These are phyloP conservation scores for Crotalus horridus DNA, from an alignment of 2,113 vertebrate genomes.

Conservation along the genomic window DNA sequence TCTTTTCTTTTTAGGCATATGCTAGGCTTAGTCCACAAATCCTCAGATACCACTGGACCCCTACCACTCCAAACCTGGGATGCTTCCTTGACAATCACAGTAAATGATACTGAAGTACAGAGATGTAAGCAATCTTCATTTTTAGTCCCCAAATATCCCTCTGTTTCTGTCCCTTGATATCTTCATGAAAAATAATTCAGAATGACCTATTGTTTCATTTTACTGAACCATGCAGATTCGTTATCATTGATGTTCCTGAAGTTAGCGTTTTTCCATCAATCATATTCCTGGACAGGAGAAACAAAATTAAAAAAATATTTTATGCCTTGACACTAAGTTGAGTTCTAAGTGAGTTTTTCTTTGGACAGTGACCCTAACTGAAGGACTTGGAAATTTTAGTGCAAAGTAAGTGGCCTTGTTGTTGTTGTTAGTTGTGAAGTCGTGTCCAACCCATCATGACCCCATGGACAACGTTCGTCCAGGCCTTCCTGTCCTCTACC, in stretches of 20 bases:
- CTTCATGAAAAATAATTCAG: slow-evolving; percentile 13
- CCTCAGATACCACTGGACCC: neutral
- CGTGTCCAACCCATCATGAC: too few relatives aligned
- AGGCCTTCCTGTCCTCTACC: too few relatives aligned
- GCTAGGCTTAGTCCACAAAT: neutral
- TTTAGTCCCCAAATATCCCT: neutral
- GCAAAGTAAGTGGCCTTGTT: neutral
- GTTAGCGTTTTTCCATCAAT: slow-evolving; percentile 25
- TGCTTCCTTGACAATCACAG: neutral
- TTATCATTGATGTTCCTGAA: slow-evolving; percentile 40
- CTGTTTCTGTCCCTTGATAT: neutral
- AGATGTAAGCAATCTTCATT: neutral
- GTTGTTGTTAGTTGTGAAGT: too few relatives aligned
- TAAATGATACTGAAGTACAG: neutral
- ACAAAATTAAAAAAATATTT: neutral
- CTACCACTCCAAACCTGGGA: neutral
- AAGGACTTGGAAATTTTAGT: neutral
- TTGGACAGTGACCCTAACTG: neutral
- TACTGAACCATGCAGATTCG: neutral
- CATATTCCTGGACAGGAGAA: slow-evolving; percentile 19
- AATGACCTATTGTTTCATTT: neutral
- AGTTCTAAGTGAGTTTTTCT: neutral
- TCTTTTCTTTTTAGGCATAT: neutral
- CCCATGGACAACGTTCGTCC: too few relatives aligned
- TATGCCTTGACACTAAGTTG: neutral